Base-by-base conservation (phyloP, 2,113 vertebrate species). In the Calypte anna region DNA sequence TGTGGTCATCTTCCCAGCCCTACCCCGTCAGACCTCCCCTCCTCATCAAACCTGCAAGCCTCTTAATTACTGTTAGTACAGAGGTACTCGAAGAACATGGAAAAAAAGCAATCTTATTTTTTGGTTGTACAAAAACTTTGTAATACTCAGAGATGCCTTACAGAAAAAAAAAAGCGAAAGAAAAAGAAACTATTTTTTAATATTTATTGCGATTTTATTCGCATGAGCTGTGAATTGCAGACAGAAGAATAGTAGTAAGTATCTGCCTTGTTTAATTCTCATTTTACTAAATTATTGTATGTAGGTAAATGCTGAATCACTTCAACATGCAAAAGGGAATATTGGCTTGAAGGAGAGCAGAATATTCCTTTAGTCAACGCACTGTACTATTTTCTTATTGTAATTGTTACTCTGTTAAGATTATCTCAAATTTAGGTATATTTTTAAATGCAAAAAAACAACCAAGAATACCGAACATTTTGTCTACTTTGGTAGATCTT, bases 321-420 rank as follows among this genome's bases (percentile, higher is more conserved):
- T 97, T 96, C 95, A 96, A 97, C 97, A 97, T 97, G 96, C 97
- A 97, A 97, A 94, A 96, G 97, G 97, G 97, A 98, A 96, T 97
- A 51, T 77, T 53, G 86, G 96, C 97, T 96, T 91, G 82, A 95
- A 94, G 96, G 97, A 94, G 91, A 67, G 94, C 96, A 80, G 96
- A 88, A 63, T 96, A 96, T 96, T 96, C 96, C 82, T 94, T 96
- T 97, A 97, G 98, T 98, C 97, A 94, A 97, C 83, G 98, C 98
- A 98, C 98, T 98, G 98, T 97, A 97, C 96, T 97, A 97, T 96
- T 98, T 98, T 98, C 98, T 98, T 98, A 95, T 87, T 96, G 91
- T 98, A 96, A 96, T 97, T 97, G 97, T 97, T 97, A 97, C 96
- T 98, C 96, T 98, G 94, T 97, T 96, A 97, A 98, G 97, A 97